Base-by-base conservation (phyloP, 2,113 vertebrate species). In the Bothrops jararaca region DNA sequence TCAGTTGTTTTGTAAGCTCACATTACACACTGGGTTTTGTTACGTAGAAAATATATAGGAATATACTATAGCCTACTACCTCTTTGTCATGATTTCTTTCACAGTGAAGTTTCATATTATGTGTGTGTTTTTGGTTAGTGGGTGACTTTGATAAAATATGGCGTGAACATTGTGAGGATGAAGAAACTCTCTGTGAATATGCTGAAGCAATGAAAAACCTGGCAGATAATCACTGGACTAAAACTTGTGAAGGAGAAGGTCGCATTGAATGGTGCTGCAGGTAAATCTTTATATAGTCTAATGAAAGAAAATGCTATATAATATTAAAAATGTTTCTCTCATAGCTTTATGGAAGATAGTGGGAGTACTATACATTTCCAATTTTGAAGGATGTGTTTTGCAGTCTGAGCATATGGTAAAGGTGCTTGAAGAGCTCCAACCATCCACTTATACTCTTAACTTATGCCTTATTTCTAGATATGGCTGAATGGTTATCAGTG, bases 261-360 rank as follows among this genome's bases (percentile, higher is more conserved):
- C 99, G 99, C 91, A 99, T 99, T 95, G 99, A 99, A 92, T 99
- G 99, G 99, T 99, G 99, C 95, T 98, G 99, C 97, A 99, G 99
- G 99, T 99, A 97, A 93, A 90, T 95, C 11, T 93, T 93, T 91
- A 90, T 86, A 88, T 88, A 34, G 26, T 91, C 88, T 92, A 92
- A 80, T 29, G 91, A 90, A 20, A 69, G 45, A 26, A 29, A 26
- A 80, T 80, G 3, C 34, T 80, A 8, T 10, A 42, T 20, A 80
- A 22, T 80, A 42, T 80, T 80, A 22, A 42, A 80, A 80, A 80
- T 42, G 18, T 39, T 42, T 80, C 34, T 80, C 34, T 42, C 74
- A 9, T 9, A 34, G 34, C 34, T 80, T 80, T 74, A 39, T 80
- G 74, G 34, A 80, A 42, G 74, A 22, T 80, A 80, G 6, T 42